Conservation (phyloP, 2,888 invertebrate genomes). For the Lamellibrachia columna region DNA sequence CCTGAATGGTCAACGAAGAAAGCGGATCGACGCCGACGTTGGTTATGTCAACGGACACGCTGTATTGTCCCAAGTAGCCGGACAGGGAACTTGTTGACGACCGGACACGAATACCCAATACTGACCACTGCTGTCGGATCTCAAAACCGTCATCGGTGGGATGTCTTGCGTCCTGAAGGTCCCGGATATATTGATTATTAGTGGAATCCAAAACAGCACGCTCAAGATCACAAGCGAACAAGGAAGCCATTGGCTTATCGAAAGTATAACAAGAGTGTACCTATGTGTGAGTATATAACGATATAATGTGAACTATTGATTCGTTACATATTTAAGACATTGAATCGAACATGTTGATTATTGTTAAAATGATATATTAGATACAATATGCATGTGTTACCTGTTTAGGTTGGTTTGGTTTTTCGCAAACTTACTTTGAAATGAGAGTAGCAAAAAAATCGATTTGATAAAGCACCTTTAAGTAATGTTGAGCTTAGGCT, state of each 20-base stretch:
- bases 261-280: no score
- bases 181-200: neutral
- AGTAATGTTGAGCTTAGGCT: neutral
- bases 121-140: neutral
- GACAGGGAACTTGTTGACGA: neutral
- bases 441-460: no score
- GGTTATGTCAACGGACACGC: neutral
- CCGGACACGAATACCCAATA: neutral
- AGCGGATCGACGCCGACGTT: conserved; percentile 6
- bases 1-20: neutral
- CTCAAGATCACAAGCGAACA: neutral
- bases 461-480: no score
- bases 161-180: neutral
- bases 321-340: no score
- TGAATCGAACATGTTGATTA: no score
- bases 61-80: neutral
- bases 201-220: neutral
- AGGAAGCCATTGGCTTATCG: neutral
- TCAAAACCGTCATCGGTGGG: neutral
- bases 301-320: no score
- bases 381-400: no score
- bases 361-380: no score
- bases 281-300: no score
- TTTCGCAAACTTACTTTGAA: no score
- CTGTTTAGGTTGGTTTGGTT: no score